Evolutionary conservation across 2,888 invertebrate genomes (phyloP).

Genomic region (Rhagophthalmus giganteus): DNA sequence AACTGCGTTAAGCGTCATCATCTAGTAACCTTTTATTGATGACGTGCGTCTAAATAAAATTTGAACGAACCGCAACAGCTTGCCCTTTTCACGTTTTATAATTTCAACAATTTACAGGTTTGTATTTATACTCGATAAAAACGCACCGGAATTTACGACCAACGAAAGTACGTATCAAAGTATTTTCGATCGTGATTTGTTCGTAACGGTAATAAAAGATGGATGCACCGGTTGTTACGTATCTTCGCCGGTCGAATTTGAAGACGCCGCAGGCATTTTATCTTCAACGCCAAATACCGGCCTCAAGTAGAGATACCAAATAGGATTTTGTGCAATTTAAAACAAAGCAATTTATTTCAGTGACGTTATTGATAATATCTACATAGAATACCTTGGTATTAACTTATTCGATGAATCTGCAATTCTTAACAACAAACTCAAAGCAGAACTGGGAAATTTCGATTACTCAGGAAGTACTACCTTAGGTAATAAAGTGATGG

Average conservation of each 20-base stretch:
- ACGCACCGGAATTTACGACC: constrained; percentile 67
- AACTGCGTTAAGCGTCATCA: too few relatives aligned
- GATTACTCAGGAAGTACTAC: constrained; percentile 47
- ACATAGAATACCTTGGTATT: constrained; percentile 47
- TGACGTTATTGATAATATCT: constrained; percentile 36
- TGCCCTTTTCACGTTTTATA: too few relatives aligned
- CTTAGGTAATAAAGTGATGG: constrained; percentile 68
- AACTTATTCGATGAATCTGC: constrained; percentile 50
- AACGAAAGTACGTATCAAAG: constrained; percentile 65
- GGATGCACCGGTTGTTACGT: constrained; percentile 47
- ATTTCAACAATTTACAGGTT: too few relatives aligned
- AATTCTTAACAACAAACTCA: constrained; percentile 36
- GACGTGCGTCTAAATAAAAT: too few relatives aligned
- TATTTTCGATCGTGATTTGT: constrained; percentile 72
- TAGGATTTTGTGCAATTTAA: too few relatives aligned
- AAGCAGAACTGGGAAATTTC: constrained; percentile 48
- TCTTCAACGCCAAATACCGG: constrained; percentile 13
- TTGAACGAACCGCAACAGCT: too few relatives aligned
- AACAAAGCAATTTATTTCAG: constrained; percentile 12
- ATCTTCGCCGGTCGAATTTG: constrained; percentile 44
- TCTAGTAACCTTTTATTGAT: too few relatives aligned
- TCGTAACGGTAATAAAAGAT: constrained; percentile 74
- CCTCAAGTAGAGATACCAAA: background rate
- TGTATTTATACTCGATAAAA: constrained; percentile 64
- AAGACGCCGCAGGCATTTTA: constrained; percentile 38